phyloP scores from a whole-genome alignment of 2,797 vertebrate genomes.

The Tapera naevia region DNA sequence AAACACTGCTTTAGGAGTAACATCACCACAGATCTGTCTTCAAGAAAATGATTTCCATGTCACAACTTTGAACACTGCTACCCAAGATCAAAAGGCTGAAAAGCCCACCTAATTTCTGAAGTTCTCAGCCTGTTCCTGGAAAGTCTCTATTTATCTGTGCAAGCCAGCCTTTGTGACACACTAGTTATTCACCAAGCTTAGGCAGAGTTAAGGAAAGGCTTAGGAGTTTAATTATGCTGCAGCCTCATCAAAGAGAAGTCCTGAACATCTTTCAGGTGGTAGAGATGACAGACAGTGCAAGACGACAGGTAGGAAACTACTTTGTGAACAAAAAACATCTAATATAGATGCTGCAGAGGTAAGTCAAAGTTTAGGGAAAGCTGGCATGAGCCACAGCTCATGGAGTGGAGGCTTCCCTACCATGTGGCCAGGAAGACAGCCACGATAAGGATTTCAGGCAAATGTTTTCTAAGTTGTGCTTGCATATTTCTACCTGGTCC shows the following conservation, averaged over 20 bases:
- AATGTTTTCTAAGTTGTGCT: neutral
- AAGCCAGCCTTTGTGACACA: neutral
- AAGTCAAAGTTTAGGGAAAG: neutral
- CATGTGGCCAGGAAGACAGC: neutral
- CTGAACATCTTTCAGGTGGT: neutral
- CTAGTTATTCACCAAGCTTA: neutral
- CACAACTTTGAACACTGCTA: neutral
- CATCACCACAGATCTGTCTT: rapidly evolving
- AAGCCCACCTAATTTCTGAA: neutral
- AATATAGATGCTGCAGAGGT: neutral
- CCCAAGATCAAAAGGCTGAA: neutral
- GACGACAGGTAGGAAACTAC: neutral
- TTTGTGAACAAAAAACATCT: neutral
- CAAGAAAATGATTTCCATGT: neutral
- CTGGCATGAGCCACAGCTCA: neutral
- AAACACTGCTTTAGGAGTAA: neutral
- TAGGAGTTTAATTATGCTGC: neutral
- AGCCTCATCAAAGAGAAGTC: neutral
- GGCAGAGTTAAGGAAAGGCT: neutral
- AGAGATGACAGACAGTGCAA: neutral
- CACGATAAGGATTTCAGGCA: neutral
- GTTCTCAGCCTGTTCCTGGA: neutral
- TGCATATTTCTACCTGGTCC: neutral
- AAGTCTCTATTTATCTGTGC: neutral
- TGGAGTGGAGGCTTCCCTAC: neutral